Evolutionary conservation across 2,113 vertebrate genomes (phyloP).

Genomic region (Heteronetta atricapilla): DNA sequence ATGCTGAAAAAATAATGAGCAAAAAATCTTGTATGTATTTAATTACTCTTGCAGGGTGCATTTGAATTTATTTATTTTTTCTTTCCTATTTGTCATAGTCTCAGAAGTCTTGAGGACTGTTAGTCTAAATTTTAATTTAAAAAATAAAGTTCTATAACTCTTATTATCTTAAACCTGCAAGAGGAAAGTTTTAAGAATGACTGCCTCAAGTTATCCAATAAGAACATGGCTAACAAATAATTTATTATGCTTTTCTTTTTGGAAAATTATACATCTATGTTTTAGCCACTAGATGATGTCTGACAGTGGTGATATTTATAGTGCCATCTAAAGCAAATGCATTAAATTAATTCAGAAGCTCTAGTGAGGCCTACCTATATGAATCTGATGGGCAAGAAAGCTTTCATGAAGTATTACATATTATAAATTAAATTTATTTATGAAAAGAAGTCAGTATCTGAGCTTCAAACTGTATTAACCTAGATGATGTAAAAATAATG

Average conservation of each 20-base stretch:
- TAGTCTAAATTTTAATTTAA: not conserved
- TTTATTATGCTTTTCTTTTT: not conserved
- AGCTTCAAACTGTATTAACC: not conserved
- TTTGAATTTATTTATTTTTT: not conserved
- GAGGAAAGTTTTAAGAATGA: not conserved
- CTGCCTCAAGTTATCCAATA: not conserved
- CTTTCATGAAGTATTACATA: not conserved
- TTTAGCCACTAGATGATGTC: constrained; percentile 10
- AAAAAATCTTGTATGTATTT: not conserved
- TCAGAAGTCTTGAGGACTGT: not conserved
- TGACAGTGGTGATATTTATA: not conserved
- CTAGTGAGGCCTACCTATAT: not conserved
- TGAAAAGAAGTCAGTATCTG: not conserved
- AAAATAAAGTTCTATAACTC: not conserved
- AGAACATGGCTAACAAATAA: not conserved
- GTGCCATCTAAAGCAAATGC: not conserved
- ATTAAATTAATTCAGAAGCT: not conserved
- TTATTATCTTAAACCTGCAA: not conserved
- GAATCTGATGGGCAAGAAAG: not conserved
- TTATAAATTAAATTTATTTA: not conserved
- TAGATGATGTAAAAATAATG: not conserved
- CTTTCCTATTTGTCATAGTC: not conserved
- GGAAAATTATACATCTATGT: not conserved
- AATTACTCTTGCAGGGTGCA: not conserved
- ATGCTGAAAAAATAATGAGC: not conserved